phyloP scores from a whole-genome alignment of 2,888 invertebrate genomes.

The Hemithea aestivaria region DNA sequence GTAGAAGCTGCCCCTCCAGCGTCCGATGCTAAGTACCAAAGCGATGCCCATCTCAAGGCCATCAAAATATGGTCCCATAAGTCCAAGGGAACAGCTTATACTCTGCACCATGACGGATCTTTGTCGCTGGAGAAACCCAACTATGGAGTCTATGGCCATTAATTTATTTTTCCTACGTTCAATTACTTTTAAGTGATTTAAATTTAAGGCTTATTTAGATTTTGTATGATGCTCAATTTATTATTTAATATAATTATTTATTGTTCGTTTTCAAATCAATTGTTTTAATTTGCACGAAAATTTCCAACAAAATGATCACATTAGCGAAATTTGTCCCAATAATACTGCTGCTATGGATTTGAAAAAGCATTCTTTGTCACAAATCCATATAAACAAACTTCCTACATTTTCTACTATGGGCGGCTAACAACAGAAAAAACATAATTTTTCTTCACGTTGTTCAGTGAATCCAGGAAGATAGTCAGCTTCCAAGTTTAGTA shows the following conservation, averaged over 20 bases:
- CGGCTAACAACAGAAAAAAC: too few relatives aligned
- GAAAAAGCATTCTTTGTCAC: too few relatives aligned
- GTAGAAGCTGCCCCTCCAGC: constrained; percentile 53
- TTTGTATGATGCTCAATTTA: background rate
- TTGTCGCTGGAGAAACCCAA: constrained; percentile 52
- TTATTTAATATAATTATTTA: constrained; percentile 16
- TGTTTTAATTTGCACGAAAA: too few relatives aligned
- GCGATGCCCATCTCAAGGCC: constrained; percentile 68
- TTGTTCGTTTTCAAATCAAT: constrained; percentile 4
- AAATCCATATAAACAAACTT: too few relatives aligned
- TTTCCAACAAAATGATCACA: too few relatives aligned
- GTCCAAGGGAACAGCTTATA: constrained; percentile 65
- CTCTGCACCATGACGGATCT: constrained; percentile 63
- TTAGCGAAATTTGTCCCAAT: too few relatives aligned
- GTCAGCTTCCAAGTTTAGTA: too few relatives aligned
- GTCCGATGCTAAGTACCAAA: constrained; percentile 51
- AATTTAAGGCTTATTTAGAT: background rate
- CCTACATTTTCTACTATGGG: too few relatives aligned
- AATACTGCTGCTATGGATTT: too few relatives aligned
- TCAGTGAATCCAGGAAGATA: too few relatives aligned
- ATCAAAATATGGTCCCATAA: constrained; percentile 65
- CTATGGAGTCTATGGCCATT: constrained; percentile 23
- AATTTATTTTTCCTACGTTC: too few relatives aligned
- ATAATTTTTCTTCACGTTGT: too few relatives aligned
- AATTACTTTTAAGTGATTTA: background rate